Percentiles rank a stretch among this genome's conserved stretches.
Evolutionary conservation across 2,797 vertebrate genomes (phyloP).

Genomic region (Danio tinwini): DNA sequence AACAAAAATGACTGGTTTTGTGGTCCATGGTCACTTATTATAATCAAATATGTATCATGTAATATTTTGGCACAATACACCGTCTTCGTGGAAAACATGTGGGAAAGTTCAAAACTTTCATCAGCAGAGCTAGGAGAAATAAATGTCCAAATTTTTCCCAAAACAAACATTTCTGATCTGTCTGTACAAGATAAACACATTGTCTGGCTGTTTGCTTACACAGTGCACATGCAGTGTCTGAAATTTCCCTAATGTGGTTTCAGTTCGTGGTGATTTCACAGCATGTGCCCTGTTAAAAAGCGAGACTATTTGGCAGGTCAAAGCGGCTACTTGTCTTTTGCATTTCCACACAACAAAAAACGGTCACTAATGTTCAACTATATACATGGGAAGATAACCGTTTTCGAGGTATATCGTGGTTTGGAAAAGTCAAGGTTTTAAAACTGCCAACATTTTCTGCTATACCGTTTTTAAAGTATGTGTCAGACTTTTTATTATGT

Average conservation of each 20-base stretch:
- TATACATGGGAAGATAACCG: too few species aligned
- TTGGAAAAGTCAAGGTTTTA: too few species aligned
- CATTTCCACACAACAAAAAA: not conserved
- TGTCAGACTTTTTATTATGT: too few species aligned
- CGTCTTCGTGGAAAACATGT: not conserved
- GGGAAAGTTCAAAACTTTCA: conserved; percentile 9
- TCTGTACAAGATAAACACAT: conserved; percentile 23
- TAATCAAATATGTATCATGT: not conserved
- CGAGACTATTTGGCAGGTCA: conserved; percentile 5
- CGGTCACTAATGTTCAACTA: not conserved
- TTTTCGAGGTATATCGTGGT: too few species aligned
- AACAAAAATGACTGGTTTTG: too few species aligned
- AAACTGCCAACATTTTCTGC: too few species aligned
- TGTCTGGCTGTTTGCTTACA: conserved; percentile 7
- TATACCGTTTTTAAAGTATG: too few species aligned
- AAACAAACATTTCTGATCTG: conserved; percentile 45
- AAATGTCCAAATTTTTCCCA: conserved; percentile 28
- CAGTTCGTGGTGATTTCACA: not conserved
- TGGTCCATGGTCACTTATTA: not conserved
- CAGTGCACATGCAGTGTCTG: not conserved
- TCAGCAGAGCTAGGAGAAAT: conserved; percentile 22
- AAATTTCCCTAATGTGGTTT: conserved; percentile 2
- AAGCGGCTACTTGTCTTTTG: not conserved
- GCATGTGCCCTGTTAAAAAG: not conserved
- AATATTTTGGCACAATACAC: not conserved